phyloP scores from a whole-genome alignment of 2,888 invertebrate genomes.

The Phyto melanocephala region DNA sequence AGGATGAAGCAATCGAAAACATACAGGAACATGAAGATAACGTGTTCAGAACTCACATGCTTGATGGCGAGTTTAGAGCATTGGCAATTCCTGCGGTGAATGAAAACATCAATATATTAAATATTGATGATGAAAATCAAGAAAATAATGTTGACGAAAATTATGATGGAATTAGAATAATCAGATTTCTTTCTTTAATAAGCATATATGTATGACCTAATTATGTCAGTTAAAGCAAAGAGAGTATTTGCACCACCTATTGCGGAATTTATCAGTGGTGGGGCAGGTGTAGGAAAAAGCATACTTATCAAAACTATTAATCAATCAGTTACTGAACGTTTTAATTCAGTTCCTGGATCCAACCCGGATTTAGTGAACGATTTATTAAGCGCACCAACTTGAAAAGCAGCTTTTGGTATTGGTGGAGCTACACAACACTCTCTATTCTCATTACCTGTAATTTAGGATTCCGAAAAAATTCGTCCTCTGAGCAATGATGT shows the following conservation, averaged over 20 bases:
- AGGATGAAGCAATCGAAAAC: background rate
- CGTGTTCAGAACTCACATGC: background rate
- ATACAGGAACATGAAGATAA: background rate
- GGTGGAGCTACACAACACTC: too few species aligned
- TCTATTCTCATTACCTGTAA: too few species aligned
- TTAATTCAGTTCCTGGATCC: too few species aligned
- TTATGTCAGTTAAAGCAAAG: conserved; percentile 25
- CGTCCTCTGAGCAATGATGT: too few species aligned
- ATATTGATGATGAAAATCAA: background rate
- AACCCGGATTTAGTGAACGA: too few species aligned
- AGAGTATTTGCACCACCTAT: conserved; percentile 18
- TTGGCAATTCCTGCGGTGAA: conserved; percentile 17
- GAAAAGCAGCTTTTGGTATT: too few species aligned
- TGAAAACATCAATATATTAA: conserved; percentile 14
- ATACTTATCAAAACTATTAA: too few species aligned
- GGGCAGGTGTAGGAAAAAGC: too few species aligned
- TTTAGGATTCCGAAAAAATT: too few species aligned
- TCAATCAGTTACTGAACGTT: too few species aligned
- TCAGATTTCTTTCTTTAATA: conserved; percentile 20
- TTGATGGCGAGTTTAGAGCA: conserved; percentile 36
- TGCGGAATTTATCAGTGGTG: too few species aligned
- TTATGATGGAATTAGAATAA: background rate
- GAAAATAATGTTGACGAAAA: background rate
- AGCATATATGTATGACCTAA: background rate
- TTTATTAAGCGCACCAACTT: too few species aligned